Percentiles rank a stretch among this genome's conserved stretches.
Conservation (phyloP, 2,113 vertebrate species). For the Larimichthys polyactis region DNA sequence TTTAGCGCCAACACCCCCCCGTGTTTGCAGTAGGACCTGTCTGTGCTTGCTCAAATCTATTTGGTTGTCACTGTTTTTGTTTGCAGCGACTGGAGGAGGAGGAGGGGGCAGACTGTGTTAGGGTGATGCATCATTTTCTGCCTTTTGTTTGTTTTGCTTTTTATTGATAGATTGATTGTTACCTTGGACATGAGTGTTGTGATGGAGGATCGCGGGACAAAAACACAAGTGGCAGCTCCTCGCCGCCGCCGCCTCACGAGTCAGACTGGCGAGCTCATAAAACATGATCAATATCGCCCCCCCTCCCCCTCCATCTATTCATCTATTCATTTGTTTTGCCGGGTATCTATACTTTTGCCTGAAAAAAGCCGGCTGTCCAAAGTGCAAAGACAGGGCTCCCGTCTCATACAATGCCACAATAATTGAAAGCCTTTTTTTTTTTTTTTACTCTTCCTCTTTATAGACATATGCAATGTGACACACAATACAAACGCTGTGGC, state of each 20-base stretch:
- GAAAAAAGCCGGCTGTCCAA: conserved; percentile 46
- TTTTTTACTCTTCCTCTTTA: conserved; percentile 4
- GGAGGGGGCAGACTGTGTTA: not conserved
- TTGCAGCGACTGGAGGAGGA: conserved; percentile 11
- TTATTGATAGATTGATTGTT: conserved; percentile 82
- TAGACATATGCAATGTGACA: conserved; percentile 41
- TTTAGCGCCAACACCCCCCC: conserved; percentile 51
- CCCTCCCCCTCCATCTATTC: conserved; percentile 53
- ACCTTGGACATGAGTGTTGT: conserved; percentile 70
- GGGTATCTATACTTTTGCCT: conserved; percentile 20
- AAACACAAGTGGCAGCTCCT: conserved; percentile 70
- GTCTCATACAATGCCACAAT: conserved; percentile 39
- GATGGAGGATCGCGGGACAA: conserved; percentile 73
- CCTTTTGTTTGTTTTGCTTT: conserved; percentile 76
- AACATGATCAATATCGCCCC: conserved; percentile 74
- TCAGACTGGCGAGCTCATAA: conserved; percentile 65
- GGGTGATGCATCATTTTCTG: conserved; percentile 77
- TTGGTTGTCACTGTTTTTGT: conserved; percentile 71
- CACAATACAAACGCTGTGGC: conserved; percentile 47
- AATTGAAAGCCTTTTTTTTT: conserved; percentile 49
- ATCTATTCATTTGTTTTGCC: conserved; percentile 67
- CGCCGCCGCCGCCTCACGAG: conserved; percentile 46
- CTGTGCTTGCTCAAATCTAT: conserved; percentile 66
- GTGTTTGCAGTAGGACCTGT: conserved; percentile 44
- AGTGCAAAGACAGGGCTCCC: conserved; percentile 22